Evolutionary conservation across 2,888 invertebrate genomes (phyloP).

Genomic region (Ligdia adustata): DNA sequence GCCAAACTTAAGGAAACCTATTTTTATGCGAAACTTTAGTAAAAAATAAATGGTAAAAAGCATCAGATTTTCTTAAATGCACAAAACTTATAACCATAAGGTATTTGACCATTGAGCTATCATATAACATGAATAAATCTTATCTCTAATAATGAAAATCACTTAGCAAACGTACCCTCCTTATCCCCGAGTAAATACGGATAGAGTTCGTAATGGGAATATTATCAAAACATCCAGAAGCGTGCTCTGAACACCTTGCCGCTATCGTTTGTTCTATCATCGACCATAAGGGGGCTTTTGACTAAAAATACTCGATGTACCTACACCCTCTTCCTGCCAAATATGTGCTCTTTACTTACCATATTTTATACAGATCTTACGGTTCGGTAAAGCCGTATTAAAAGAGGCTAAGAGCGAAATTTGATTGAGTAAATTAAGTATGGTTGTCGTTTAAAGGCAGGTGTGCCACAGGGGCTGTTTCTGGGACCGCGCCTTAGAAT

Average conservation of each 20-base stretch:
- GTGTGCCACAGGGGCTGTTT: constrained; percentile 75
- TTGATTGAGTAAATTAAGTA: constrained; percentile 17
- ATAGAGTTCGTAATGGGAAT: constrained; percentile 45
- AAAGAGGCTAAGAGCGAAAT: constrained; percentile 48
- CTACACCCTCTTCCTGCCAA: constrained; percentile 84
- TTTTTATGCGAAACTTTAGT: no score
- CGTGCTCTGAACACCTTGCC: constrained; percentile 75
- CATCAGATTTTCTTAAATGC: no score
- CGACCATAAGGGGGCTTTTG: constrained; percentile 68
- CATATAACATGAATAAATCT: background rate
- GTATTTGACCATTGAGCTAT: no score
- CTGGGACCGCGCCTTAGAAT: constrained; percentile 72
- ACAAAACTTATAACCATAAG: no score
- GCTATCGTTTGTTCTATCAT: constrained; percentile 78
- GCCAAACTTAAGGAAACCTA: no score
- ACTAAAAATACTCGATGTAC: constrained; percentile 82
- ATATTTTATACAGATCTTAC: constrained; percentile 39
- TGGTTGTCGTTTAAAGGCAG: constrained; percentile 59
- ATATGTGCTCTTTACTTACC: constrained; percentile 66
- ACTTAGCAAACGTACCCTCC: constrained; percentile 7
- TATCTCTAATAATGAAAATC: constrained; percentile 6
- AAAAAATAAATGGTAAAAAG: no score
- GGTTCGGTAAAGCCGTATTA: constrained; percentile 40
- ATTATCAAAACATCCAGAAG: constrained; percentile 53
- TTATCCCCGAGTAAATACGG: constrained; percentile 33